Conservation (phyloP, 2,113 vertebrate genomes). For the Petroica traversi region DNA sequence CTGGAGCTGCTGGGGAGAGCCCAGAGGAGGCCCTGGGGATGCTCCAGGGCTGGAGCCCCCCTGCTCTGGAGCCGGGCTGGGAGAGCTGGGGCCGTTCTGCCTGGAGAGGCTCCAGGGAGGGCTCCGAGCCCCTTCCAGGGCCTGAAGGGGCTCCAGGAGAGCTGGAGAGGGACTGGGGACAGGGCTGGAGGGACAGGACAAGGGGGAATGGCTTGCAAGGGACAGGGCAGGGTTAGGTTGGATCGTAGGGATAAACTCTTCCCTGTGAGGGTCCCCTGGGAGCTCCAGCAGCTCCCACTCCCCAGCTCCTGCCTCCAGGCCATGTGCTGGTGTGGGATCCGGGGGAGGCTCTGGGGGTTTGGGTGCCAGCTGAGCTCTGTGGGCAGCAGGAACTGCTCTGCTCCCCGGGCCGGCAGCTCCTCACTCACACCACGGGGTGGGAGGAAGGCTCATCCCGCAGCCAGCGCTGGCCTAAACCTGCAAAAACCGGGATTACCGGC, state of each 20-base stretch:
- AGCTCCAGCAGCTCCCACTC: background rate
- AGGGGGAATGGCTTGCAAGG: background rate
- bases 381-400: background rate
- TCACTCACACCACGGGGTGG: background rate
- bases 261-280: background rate
- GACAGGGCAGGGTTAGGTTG: background rate
- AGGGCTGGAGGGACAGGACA: background rate
- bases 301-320: background rate
- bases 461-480: background rate
- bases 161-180: background rate
- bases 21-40: background rate
- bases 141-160: background rate
- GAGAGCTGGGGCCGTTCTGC: background rate
- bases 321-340: accelerated
- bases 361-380: background rate
- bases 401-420: background rate
- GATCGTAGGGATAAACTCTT: background rate
- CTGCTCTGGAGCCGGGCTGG: background rate
- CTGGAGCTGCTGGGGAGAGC: background rate
- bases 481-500: background rate
- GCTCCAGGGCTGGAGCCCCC: background rate
- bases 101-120: background rate
- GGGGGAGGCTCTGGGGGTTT: background rate
- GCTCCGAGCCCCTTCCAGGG: background rate
- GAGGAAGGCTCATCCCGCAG: background rate